phyloP scores from a whole-genome alignment of 2,888 invertebrate genomes.

The Myopa testacea region DNA sequence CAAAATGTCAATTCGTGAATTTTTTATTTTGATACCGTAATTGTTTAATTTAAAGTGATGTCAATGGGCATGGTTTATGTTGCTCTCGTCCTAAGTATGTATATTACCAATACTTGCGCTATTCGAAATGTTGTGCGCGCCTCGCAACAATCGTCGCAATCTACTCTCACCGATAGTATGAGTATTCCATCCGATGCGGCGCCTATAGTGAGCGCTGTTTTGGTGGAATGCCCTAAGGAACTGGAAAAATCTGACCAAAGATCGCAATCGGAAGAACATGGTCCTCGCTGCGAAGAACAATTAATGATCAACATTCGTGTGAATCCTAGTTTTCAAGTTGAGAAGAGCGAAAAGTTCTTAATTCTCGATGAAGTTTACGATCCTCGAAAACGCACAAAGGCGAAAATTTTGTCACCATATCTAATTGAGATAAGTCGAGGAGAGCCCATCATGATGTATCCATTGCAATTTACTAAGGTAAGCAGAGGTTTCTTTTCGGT shows the following conservation, averaged over 20 bases:
- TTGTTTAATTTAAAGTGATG: slow-evolving; percentile 39
- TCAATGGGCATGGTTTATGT: slow-evolving; percentile 36
- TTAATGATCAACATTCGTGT: slow-evolving; percentile 54
- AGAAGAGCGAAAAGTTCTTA: slow-evolving; percentile 52
- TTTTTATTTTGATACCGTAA: slow-evolving; percentile 35
- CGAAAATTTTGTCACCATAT: slow-evolving; percentile 56
- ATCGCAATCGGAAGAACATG: not conserved
- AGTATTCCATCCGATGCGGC: slow-evolving; percentile 24
- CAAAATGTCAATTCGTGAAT: slow-evolving; percentile 28
- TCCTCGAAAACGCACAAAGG: slow-evolving; percentile 48
- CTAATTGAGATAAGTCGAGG: slow-evolving; percentile 55
- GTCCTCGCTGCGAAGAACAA: slow-evolving; percentile 48
- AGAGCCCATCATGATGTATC: slow-evolving; percentile 57
- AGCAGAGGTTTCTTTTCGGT: slow-evolving; percentile 6
- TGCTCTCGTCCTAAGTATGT: slow-evolving; percentile 30
- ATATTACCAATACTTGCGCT: slow-evolving; percentile 23
- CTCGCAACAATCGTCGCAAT: slow-evolving; percentile 1
- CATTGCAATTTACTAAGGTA: slow-evolving; percentile 55
- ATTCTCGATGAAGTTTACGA: slow-evolving; percentile 56
- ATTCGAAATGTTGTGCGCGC: slow-evolving; percentile 21
- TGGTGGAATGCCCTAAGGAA: slow-evolving; percentile 51
- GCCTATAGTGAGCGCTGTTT: slow-evolving; percentile 51
- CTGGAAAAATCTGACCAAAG: not conserved
- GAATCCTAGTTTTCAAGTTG: slow-evolving; percentile 49
- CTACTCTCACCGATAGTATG: not conserved